Evolutionary conservation across 2,888 invertebrate species (phyloP).

Genomic region (Pseudeuparius sepicola): DNA sequence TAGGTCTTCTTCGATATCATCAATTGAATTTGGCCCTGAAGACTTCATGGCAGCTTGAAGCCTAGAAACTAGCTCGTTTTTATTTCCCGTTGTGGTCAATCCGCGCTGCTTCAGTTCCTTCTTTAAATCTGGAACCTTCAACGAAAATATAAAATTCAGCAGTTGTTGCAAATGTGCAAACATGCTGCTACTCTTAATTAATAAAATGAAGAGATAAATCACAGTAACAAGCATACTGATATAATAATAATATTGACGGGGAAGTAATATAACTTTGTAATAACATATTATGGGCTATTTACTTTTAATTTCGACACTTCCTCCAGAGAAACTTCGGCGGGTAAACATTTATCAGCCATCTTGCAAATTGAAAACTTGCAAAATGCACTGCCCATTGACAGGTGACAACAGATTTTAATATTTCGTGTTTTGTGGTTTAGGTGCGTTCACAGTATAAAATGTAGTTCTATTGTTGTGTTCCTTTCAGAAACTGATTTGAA

Average conservation of each 20-base stretch:
- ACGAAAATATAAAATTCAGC: conserved; percentile 14
- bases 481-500: too few species aligned
- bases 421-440: too few species aligned
- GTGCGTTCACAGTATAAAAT: too few species aligned
- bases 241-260: neutral
- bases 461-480: too few species aligned
- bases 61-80: conserved; percentile 69
- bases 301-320: conserved; percentile 34
- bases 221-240: conserved; percentile 4
- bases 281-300: conserved; percentile 15
- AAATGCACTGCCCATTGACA: too few species aligned
- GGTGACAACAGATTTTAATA: too few species aligned
- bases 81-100: conserved; percentile 64
- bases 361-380: too few species aligned
- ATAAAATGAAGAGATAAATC: conserved; percentile 5
- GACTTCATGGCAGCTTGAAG: conserved; percentile 51
- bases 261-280: too few species aligned
- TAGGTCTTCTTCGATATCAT: conserved; percentile 48
- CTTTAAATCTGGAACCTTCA: conserved; percentile 75
- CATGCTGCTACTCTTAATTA: conserved; percentile 1
- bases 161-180: conserved; percentile 7
- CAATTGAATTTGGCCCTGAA: conserved; percentile 38
- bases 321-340: conserved; percentile 21
- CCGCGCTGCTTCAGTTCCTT: conserved; percentile 72
- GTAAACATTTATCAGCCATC: conserved; percentile 28